A percentile compares a stretch with the other conserved stretches of the same genome.
Evolutionary conservation across 2,888 invertebrate species (phyloP).

Genomic region (Eremobia ochroleuca): DNA sequence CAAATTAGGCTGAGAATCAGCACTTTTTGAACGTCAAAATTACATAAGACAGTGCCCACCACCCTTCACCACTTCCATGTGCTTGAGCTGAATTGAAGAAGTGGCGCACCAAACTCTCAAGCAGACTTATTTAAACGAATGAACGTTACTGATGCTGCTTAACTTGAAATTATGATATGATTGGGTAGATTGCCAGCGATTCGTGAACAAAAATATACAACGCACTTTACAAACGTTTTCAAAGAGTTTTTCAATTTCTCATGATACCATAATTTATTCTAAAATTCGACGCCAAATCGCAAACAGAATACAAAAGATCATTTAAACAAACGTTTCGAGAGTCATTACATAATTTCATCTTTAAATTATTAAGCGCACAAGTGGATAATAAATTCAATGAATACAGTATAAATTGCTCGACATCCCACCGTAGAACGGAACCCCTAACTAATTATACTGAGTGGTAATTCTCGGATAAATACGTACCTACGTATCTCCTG

Average conservation of each 20-base stretch:
- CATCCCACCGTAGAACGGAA: slow-evolving; percentile 41
- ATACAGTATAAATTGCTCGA: slow-evolving; percentile 61
- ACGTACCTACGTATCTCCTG: slow-evolving; percentile 27
- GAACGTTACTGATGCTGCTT: too few relatives aligned
- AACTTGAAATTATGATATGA: not conserved
- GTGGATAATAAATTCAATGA: slow-evolving; percentile 67
- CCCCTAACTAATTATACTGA: slow-evolving; percentile 67
- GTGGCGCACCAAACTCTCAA: too few relatives aligned
- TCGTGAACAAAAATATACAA: too few relatives aligned
- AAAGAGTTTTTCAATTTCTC: not conserved
- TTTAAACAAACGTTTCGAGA: slow-evolving; percentile 54
- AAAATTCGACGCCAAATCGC: slow-evolving; percentile 16
- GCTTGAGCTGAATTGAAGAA: too few relatives aligned
- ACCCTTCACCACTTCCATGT: too few relatives aligned
- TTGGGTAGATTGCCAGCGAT: not conserved
- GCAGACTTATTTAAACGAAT: too few relatives aligned
- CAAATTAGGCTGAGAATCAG: too few relatives aligned
- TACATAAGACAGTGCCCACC: too few relatives aligned
- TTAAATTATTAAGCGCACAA: slow-evolving; percentile 65
- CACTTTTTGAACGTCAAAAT: too few relatives aligned
- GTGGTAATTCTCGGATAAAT: slow-evolving; percentile 64
- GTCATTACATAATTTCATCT: slow-evolving; percentile 60
- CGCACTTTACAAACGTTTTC: not conserved
- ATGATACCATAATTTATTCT: not conserved
- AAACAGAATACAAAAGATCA: slow-evolving; percentile 50